These are phyloP conservation scores for Halotydeus destructor DNA, from an alignment of 1,140 invertebrate species.

Conservation along the genomic window DNA sequence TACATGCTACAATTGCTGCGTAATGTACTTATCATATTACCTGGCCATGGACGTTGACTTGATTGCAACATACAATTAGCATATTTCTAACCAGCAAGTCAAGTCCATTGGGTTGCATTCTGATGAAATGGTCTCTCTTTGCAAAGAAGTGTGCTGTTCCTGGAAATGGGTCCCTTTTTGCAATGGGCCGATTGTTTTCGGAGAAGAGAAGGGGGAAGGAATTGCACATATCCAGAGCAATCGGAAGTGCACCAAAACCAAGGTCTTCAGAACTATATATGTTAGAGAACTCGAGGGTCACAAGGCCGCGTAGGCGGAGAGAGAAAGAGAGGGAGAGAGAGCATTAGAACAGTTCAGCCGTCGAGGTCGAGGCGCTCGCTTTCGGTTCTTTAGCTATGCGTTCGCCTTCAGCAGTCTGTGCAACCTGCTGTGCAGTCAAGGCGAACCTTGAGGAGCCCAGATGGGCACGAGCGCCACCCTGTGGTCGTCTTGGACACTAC, in stretches of 20 bases:
- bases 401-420: background rate
- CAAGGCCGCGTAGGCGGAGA: too few relatives aligned
- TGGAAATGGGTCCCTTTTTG: background rate
- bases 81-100: too few relatives aligned
- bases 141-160: background rate
- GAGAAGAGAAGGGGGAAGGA: background rate
- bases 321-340: background rate
- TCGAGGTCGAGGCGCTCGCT: background rate
- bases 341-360: background rate
- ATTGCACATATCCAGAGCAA: background rate
- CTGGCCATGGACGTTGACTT: too few relatives aligned
- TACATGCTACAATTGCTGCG: background rate
- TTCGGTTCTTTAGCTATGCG: background rate
- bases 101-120: too few relatives aligned
- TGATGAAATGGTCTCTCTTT: too few relatives aligned
- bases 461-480: background rate
- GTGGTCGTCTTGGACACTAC: too few relatives aligned
- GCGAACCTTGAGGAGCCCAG: background rate
- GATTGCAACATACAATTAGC: too few relatives aligned
- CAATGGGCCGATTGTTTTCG: background rate
- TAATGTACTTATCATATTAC: background rate
- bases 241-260: background rate
- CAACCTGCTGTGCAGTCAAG: background rate
- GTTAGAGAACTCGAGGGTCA: background rate
- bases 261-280: background rate